These are phyloP conservation scores for Polypterus bichir DNA, from an alignment of 2,113 vertebrate genomes.

Conservation along the genomic window DNA sequence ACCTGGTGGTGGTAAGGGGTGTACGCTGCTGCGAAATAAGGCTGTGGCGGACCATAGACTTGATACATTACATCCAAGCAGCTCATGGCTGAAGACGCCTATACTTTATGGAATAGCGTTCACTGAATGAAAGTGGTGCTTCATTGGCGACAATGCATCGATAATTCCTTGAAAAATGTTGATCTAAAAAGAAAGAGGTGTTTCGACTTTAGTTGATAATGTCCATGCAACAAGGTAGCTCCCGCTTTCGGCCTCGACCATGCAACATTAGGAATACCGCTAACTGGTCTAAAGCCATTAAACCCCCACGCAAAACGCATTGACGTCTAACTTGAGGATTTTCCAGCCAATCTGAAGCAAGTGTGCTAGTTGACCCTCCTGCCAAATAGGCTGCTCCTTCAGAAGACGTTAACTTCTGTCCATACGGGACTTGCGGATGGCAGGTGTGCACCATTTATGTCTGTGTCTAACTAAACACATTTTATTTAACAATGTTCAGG, in stretches of 20 bases:
- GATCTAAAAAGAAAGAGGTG: conserved; percentile 3
- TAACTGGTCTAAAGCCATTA: conserved; percentile 26
- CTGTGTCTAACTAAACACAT: too few relatives aligned
- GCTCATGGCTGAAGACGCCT: conserved; percentile 76
- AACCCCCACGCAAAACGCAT: conserved; percentile 25
- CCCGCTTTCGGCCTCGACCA: conserved; percentile 4
- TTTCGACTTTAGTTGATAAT: neutral
- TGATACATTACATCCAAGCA: conserved; percentile 98
- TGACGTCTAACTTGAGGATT: conserved; percentile 19
- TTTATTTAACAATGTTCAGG: too few relatives aligned
- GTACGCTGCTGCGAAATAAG: conserved; percentile 76
- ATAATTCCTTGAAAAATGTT: conserved; percentile 8
- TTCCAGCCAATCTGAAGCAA: conserved; percentile 2
- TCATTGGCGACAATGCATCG: conserved; percentile 33
- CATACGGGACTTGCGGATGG: too few relatives aligned
- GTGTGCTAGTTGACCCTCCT: too few relatives aligned
- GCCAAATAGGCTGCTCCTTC: too few relatives aligned
- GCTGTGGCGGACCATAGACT: conserved; percentile 81
- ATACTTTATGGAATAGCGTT: conserved; percentile 36
- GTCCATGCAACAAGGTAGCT: neutral
- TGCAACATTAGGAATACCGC: conserved; percentile 10
- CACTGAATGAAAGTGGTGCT: conserved; percentile 30
- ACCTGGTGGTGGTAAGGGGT: conserved; percentile 84
- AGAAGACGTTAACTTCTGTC: too few relatives aligned
- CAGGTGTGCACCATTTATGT: too few relatives aligned